Percentiles rank a stretch among this genome's conserved stretches.
Conservation (phyloP, 2,797 vertebrate genomes). For the Protosalanx chinensis region DNA sequence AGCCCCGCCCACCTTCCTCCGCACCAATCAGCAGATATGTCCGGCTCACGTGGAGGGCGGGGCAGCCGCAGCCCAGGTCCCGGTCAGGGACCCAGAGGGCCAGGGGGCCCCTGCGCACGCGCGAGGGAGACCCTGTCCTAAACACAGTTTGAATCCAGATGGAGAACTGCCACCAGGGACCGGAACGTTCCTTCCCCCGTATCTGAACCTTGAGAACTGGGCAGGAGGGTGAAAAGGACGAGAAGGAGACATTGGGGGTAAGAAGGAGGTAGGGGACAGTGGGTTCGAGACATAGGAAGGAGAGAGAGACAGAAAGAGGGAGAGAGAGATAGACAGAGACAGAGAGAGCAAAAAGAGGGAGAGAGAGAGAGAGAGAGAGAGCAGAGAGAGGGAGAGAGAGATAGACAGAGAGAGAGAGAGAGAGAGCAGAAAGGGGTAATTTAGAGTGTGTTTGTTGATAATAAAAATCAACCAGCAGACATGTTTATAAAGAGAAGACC, state of each 20-base stretch:
- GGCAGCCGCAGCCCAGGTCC: slow-evolving; percentile 82
- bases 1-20: slow-evolving; percentile 66
- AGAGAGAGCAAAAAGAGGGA: neutral
- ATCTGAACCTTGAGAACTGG: slow-evolving; percentile 84
- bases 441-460: neutral
- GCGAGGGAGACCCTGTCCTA: slow-evolving; percentile 66
- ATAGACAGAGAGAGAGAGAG: neutral
- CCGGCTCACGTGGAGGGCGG: slow-evolving; percentile 73
- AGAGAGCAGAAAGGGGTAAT: slow-evolving; percentile 1
- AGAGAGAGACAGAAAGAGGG: neutral
- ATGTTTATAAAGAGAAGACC: slow-evolving; percentile 32
- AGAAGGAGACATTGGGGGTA: neutral
- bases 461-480: neutral
- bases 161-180: slow-evolving; percentile 85
- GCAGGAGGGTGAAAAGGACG: neutral
- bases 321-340: neutral
- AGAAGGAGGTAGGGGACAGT: neutral
- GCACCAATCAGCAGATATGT: slow-evolving; percentile 82
- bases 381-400: no score
- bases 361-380: neutral
- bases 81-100: slow-evolving; percentile 84
- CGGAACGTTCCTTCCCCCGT: slow-evolving; percentile 75
- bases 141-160: slow-evolving; percentile 79
- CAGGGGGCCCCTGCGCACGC: slow-evolving; percentile 72
- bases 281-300: slow-evolving; percentile 4